phyloP scores from a whole-genome alignment of 2,797 vertebrate species.

The Takifugu rubripes region DNA sequence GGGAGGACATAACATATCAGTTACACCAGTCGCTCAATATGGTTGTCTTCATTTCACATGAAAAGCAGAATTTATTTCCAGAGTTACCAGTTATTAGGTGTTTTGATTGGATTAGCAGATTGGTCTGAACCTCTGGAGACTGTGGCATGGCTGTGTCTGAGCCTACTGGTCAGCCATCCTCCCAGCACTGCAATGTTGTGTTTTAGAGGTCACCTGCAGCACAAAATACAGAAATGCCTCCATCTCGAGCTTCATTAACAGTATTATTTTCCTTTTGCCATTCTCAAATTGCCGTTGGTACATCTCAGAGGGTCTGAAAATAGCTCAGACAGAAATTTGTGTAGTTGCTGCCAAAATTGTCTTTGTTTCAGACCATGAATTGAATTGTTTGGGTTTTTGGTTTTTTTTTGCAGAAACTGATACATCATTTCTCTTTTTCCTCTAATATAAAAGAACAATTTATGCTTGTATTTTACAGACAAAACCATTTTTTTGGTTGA shows the following conservation, averaged over 20 bases:
- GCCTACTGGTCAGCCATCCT: slow-evolving; percentile 14
- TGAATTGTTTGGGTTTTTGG: background rate
- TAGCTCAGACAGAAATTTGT: slow-evolving; percentile 25
- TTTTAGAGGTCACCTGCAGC: slow-evolving; percentile 48
- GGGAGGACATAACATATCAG: too few relatives aligned
- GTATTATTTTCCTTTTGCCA: slow-evolving; percentile 14
- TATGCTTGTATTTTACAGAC: too few relatives aligned
- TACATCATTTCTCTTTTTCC: too few relatives aligned
- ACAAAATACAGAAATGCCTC: slow-evolving; percentile 29
- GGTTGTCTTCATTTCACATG: background rate
- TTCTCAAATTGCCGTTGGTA: slow-evolving; percentile 7
- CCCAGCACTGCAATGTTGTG: slow-evolving; percentile 14
- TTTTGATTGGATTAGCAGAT: slow-evolving; percentile 18
- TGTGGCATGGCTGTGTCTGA: slow-evolving; percentile 18
- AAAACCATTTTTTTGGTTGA: too few relatives aligned
- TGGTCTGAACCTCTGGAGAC: slow-evolving; percentile 17
- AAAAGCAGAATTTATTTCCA: slow-evolving; percentile 11
- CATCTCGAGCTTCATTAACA: slow-evolving; percentile 36
- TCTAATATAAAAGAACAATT: too few relatives aligned
- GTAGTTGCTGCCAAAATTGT: slow-evolving; percentile 14
- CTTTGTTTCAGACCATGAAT: background rate
- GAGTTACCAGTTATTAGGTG: slow-evolving; percentile 14
- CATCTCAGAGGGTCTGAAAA: slow-evolving; percentile 19
- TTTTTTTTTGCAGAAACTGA: too few relatives aligned
- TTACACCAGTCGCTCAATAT: too few relatives aligned